A percentile compares a stretch with the other conserved stretches of the same genome.
Conservation (phyloP, 2,888 invertebrate species). For the Spodoptera exigua region DNA sequence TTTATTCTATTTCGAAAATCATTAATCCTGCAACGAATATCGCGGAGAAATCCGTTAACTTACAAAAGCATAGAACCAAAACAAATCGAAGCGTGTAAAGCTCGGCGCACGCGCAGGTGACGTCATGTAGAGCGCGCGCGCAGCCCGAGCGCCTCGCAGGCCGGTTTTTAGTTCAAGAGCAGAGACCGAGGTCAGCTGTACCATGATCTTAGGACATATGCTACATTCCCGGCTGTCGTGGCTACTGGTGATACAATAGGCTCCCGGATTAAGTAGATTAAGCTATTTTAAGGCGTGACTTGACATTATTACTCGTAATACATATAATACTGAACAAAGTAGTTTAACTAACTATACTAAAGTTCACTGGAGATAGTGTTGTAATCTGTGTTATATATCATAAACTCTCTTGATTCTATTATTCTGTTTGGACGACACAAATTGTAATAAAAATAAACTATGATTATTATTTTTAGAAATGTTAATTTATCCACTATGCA, state of each 20-base stretch:
- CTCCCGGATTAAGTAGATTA: conserved; percentile 4
- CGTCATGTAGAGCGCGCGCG: conserved; percentile 63
- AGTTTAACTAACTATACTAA: too few species aligned
- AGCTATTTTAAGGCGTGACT: neutral
- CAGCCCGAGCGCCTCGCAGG: conserved; percentile 58
- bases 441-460: too few species aligned
- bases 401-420: too few species aligned
- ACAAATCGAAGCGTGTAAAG: conserved; percentile 39
- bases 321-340: too few species aligned
- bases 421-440: too few species aligned
- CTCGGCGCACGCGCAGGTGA: conserved; percentile 63
- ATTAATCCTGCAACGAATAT: neutral
- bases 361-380: too few species aligned
- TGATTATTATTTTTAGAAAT: too few species aligned
- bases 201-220: conserved; percentile 54
- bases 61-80: conserved; percentile 44
- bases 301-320: neutral
- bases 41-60: conserved; percentile 26
- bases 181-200: conserved; percentile 68
- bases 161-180: conserved; percentile 85
- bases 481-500: too few species aligned
- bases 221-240: conserved; percentile 46
- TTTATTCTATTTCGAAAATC: neutral
- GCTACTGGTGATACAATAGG: conserved; percentile 25
- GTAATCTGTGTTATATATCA: too few species aligned